These are phyloP conservation scores for Dolichopus griseipennis DNA, from an alignment of 2,888 invertebrate species.

Conservation along the genomic window DNA sequence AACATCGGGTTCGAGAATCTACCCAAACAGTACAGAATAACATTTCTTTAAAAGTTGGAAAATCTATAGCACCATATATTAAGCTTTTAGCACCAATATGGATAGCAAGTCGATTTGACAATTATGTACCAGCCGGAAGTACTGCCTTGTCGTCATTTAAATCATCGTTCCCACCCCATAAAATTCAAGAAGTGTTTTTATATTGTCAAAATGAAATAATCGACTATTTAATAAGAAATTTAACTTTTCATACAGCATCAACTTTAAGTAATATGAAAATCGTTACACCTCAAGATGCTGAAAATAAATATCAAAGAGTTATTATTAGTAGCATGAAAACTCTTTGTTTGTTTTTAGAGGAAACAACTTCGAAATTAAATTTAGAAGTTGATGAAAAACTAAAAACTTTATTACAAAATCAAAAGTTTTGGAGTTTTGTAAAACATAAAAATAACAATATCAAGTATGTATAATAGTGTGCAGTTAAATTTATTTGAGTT, in stretches of 20 bases:
- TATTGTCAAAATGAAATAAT: constrained; percentile 78
- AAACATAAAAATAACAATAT: constrained; percentile 48
- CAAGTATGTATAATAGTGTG: constrained; percentile 26
- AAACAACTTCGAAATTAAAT: constrained; percentile 46
- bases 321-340: constrained; percentile 58
- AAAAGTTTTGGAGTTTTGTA: constrained; percentile 65
- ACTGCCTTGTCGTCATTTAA: constrained; percentile 59
- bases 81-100: constrained; percentile 72
- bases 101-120: constrained; percentile 78
- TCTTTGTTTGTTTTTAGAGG: constrained; percentile 53
- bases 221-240: constrained; percentile 60
- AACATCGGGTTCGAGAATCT: constrained; percentile 75
- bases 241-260: constrained; percentile 52
- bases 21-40: constrained; percentile 64
- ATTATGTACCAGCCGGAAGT: constrained; percentile 73
- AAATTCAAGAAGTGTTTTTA: constrained; percentile 66
- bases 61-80: constrained; percentile 69
- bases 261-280: constrained; percentile 48
- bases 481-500: constrained; percentile 7
- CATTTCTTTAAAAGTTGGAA: constrained; percentile 58
- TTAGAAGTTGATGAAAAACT: constrained; percentile 45
- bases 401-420: constrained; percentile 50
- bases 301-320: constrained; percentile 58
- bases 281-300: constrained; percentile 55
- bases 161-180: constrained; percentile 68